phyloP scores from a whole-genome alignment of 2,888 invertebrate species.

The Tinea trinotella region DNA sequence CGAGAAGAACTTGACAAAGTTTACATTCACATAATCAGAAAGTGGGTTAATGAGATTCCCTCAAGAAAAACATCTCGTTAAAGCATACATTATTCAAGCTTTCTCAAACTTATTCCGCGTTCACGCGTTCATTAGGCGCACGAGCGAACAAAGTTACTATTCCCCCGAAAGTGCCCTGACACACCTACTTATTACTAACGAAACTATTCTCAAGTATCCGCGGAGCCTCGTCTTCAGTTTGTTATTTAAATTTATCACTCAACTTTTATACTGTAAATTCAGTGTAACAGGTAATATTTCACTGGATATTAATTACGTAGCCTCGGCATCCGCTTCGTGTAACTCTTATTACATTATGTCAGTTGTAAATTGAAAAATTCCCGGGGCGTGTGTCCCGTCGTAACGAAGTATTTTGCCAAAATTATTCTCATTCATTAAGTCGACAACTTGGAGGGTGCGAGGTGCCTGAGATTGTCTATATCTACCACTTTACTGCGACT shows the following conservation, averaged over 20 bases:
- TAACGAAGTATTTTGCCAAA: constrained; percentile 69
- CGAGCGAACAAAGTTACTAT: constrained; percentile 56
- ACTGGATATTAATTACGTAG: constrained; percentile 68
- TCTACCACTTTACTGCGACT: constrained; percentile 13
- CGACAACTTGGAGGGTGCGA: constrained; percentile 60
- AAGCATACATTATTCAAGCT: constrained; percentile 71
- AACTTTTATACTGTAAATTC: constrained; percentile 71
- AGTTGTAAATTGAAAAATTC: constrained; percentile 73
- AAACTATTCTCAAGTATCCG: constrained; percentile 67
- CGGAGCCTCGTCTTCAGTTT: constrained; percentile 47
- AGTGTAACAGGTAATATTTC: constrained; percentile 71
- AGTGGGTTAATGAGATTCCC: constrained; percentile 70
- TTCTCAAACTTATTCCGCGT: constrained; percentile 65
- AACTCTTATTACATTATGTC: constrained; percentile 72
- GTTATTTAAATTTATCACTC: constrained; percentile 72
- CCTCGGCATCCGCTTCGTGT: constrained; percentile 64
- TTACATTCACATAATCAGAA: constrained; percentile 68
- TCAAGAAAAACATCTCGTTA: constrained; percentile 73
- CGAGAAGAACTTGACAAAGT: constrained; percentile 60
- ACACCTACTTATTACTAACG: constrained; percentile 58
- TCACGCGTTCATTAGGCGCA: constrained; percentile 69
- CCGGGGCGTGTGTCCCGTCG: constrained; percentile 69
- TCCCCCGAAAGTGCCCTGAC: constrained; percentile 44
- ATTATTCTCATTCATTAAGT: constrained; percentile 72
- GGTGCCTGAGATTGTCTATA: constrained; percentile 26